Percentiles rank a stretch among this genome's conserved stretches.
phyloP scores from a whole-genome alignment of 2,888 invertebrate species.

The Tiliacea aurago region DNA sequence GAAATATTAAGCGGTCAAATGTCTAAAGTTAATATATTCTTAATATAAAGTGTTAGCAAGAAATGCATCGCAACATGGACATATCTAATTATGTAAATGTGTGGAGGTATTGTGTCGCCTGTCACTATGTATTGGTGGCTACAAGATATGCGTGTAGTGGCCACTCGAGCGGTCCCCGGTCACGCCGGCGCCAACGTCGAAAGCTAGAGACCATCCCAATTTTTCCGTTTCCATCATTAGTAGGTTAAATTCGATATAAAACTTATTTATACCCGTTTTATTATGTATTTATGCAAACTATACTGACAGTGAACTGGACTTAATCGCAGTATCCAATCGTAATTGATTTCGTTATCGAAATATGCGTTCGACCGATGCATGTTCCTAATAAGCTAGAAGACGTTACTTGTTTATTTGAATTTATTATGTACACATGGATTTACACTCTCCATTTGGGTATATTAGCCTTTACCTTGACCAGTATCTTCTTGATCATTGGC shows the following conservation, averaged over 20 bases:
- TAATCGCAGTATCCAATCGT: conserved; percentile 76
- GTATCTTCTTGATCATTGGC: neutral
- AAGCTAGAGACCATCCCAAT: conserved; percentile 77
- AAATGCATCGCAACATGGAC: conserved; percentile 66
- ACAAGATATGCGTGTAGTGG: conserved; percentile 64
- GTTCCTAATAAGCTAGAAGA: conserved; percentile 54
- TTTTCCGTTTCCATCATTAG: conserved; percentile 79
- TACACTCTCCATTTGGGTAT: conserved; percentile 28
- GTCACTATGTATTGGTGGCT: conserved; percentile 64
- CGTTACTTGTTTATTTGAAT: conserved; percentile 37
- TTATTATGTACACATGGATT: conserved; percentile 37
- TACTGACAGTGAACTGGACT: conserved; percentile 74
- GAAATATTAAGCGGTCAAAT: conserved; percentile 38
- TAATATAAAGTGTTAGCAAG: conserved; percentile 59
- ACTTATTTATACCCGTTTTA: conserved; percentile 77
- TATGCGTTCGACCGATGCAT: conserved; percentile 68
- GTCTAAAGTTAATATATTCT: conserved; percentile 21
- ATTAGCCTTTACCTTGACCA: neutral
- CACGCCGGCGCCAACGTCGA: conserved; percentile 77
- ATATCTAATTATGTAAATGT: conserved; percentile 76
- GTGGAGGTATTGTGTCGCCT: conserved; percentile 70
- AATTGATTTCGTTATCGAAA: conserved; percentile 77
- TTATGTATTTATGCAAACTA: conserved; percentile 81
- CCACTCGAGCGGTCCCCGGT: conserved; percentile 61
- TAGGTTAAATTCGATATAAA: conserved; percentile 75